Base-by-base conservation (phyloP, 2,888 invertebrate genomes). In the Drosophila phalerata region DNA sequence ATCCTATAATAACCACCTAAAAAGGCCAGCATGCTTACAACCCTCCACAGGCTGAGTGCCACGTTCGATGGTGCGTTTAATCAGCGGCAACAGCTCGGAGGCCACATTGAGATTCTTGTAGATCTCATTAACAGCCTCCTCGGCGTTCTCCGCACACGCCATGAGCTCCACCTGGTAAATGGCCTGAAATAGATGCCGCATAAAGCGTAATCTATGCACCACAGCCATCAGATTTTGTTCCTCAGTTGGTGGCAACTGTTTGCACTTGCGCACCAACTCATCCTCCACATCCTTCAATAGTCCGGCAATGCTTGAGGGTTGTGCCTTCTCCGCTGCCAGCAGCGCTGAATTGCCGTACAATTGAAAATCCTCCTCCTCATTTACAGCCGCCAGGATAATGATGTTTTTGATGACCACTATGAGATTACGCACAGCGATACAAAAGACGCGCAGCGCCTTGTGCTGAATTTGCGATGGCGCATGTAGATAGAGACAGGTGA, bases 281-380 rank as follows among this genome's bases (percentile, higher is more conserved):
- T 98, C 98, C 91, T 99, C 99, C 28, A 97, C 96, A 92, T 98
- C 91, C 81, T 97, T 94, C 55, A 99, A 93, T 95, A 97, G 95
- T 0, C 96, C 95, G 53, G 96, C 94, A 61, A 96, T 96, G 65
- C 95, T 95, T 82, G 98, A 97, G 3, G 96, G 96, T 8, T 85
- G 89, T 0, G 89, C 78, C 91, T 98, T 97, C 37, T 96, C 95
- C 64, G 93, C 93, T 1, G 94, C 93, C 72, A 94, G 93, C 92
- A 98, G 98, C 45, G 98, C 97, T 90, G 98, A 98, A 48, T 96
- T 96, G 93, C 97, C 96, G 25, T 97, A 92, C n/a, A 92, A 96
- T 92, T 99, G 98, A 91, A 99, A 99, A 91, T 99, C 99, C 93
- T 99, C 99, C 93, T 99, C 97, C 93, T 98, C 97, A 92, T 96